Evolutionary conservation across 1,140 invertebrate genomes (phyloP).

Genomic region (Drosophila cardini): DNA sequence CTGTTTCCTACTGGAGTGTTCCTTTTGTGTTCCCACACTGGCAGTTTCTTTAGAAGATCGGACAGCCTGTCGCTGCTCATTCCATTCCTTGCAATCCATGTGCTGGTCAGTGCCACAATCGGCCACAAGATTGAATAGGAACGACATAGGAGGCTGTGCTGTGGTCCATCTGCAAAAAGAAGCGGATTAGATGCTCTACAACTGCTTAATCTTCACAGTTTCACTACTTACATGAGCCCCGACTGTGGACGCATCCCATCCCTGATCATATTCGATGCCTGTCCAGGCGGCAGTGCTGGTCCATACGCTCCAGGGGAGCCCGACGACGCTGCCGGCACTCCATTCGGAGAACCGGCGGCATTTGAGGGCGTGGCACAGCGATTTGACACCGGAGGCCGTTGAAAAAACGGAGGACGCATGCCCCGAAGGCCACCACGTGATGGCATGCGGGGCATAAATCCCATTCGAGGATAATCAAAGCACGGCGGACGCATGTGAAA

Average conservation of each 20-base stretch:
- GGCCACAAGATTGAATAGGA: constrained; percentile 48
- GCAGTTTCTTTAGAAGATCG: constrained; percentile 7
- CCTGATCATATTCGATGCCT: background rate
- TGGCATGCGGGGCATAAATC: constrained; percentile 61
- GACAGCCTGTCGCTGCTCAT: background rate
- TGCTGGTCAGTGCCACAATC: constrained; percentile 57
- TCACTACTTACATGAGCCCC: constrained; percentile 50
- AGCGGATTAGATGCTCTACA: background rate
- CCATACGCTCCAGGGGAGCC: constrained; percentile 28
- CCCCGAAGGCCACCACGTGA: constrained; percentile 56
- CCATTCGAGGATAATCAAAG: constrained; percentile 62
- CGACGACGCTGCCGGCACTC: background rate
- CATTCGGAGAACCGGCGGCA: constrained; percentile 27
- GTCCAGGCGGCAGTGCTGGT: constrained; percentile 36
- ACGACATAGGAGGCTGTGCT: constrained; percentile 48
- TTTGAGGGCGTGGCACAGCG: constrained; percentile 29
- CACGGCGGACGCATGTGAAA: constrained; percentile 64
- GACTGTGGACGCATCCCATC: constrained; percentile 48
- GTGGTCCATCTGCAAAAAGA: constrained; percentile 54
- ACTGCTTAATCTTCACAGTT: background rate
- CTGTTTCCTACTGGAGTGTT: constrained; percentile 1
- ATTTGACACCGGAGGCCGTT: constrained; percentile 24
- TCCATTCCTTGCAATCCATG: constrained; percentile 36
- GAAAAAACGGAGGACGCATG: constrained; percentile 59
- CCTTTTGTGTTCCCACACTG: constrained; percentile 16